Base-by-base conservation (phyloP, 2,113 vertebrate genomes). In the Vimba vimba region DNA sequence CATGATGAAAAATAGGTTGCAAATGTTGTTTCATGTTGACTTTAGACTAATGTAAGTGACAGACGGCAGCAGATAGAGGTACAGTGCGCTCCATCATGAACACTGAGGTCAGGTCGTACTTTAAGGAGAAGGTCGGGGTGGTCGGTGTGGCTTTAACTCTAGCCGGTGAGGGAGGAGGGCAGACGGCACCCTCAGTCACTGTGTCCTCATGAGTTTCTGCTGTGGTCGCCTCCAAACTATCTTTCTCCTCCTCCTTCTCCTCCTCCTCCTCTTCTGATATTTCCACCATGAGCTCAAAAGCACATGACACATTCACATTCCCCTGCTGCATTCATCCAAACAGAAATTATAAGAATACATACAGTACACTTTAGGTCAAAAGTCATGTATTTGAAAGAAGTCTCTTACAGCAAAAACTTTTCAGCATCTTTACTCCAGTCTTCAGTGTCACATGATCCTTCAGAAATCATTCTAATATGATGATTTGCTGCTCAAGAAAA, bases 121-220 rank as follows among this genome's bases (percentile, higher is more conserved):
- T 89, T 79, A 95, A 92, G 60, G 87, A 47, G 78, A 95, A 94
- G 1, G 87, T 85, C 62, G 94, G 91, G 3, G 90, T 91, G 79
- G 87, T 88, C 47, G 89, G 83, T 8, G 45, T 75, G 33, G 85
- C 59, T 77, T 88, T 89, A 62, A 77, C 88, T 88, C 86, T 88
- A 81, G 81, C 19, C 1, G 88, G 90, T 45, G 89, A 85, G 7
- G 83, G 45, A 17, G 83, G 88, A 76, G 75, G 45, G 55, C 77
- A 88, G 79, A 19, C 62, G 50, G 15, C 30, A 80, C 30, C 83
- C 62, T 92, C 85, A 4, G 86, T 55, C 25, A 79, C 25, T 7
- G 90, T 81, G 59, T 89, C 7, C 13, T 45, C 13, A 10, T 62
- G 82, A 81, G 57, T 6, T 52, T 45, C 39, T 57, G 39, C 57